Percentiles rank a stretch among this genome's conserved stretches.
Evolutionary conservation across 53 echinoderm and acorn worm genomes (phyloP).

Genomic region (Mesocentrotus franciscanus): DNA sequence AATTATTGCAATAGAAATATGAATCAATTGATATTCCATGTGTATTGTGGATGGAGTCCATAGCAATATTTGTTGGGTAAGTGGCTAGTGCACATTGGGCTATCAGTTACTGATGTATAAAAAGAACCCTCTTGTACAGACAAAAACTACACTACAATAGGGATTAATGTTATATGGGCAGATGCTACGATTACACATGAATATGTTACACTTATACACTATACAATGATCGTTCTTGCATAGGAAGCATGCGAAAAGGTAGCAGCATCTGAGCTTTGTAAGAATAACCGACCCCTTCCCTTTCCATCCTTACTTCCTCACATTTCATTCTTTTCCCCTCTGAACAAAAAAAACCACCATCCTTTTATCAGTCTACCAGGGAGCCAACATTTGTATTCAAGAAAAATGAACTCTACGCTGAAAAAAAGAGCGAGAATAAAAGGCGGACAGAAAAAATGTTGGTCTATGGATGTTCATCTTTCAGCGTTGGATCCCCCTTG

Average conservation of each 20-base stretch:
- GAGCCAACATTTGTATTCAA: conserved; percentile 31
- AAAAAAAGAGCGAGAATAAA: not conserved
- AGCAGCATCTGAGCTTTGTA: not conserved
- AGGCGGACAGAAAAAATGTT: conserved; percentile 27
- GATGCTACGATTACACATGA: not conserved
- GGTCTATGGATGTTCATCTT: conserved; percentile 22
- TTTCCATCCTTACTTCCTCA: conserved; percentile 21
- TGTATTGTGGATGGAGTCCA: too few relatives aligned
- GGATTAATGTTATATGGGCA: not conserved
- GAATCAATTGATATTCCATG: too few relatives aligned
- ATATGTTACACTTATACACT: not conserved
- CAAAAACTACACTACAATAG: not conserved
- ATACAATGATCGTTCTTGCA: not conserved
- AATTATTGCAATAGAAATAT: too few relatives aligned
- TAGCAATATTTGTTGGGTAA: too few relatives aligned
- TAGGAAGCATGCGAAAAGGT: not conserved
- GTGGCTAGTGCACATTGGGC: not conserved
- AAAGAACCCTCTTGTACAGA: not conserved
- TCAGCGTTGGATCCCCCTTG: conserved; percentile 40
- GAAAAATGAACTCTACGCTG: not conserved
- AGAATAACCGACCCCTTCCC: not conserved
- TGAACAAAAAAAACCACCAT: not conserved
- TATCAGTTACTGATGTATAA: not conserved
- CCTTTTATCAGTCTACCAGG: not conserved
- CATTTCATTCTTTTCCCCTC: not conserved